Conservation (phyloP, 2,113 vertebrate genomes). For the Spilogale gracilis region DNA sequence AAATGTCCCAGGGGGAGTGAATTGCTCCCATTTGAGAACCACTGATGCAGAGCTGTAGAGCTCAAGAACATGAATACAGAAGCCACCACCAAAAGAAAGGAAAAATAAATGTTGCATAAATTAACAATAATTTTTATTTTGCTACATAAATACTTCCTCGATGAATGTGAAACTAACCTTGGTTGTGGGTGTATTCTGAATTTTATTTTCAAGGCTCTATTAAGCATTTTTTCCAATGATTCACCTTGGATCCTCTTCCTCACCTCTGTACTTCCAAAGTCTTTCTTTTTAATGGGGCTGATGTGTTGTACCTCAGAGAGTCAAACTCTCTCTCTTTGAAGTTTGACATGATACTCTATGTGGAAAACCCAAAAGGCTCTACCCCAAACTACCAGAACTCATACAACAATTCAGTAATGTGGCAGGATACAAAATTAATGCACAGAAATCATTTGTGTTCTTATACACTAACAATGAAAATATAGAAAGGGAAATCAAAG, state of each 20-base stretch:
- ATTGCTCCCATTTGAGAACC: background rate
- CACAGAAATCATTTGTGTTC: no score
- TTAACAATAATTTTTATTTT: slow-evolving; percentile 55
- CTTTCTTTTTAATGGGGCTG: background rate
- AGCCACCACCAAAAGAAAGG: background rate
- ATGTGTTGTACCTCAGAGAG: background rate
- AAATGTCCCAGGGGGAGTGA: background rate
- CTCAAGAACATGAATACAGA: background rate
- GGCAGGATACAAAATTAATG: no score
- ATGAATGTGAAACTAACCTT: background rate
- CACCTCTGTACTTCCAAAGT: background rate
- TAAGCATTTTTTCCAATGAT: slow-evolving; percentile 14
- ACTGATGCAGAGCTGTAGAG: background rate
- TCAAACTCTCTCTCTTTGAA: no score
- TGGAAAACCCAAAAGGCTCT: no score
- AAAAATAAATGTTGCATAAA: background rate
- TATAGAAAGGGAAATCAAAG: no score
- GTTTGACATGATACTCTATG: no score
- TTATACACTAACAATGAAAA: no score
- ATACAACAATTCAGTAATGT: no score
- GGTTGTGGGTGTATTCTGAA: background rate
- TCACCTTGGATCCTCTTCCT: background rate
- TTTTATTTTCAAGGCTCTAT: background rate
- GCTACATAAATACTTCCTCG: background rate
- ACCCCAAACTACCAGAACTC: no score